A percentile compares a stretch with the other conserved stretches of the same genome.
These are phyloP conservation scores for Rhimphoctona megacephalus DNA, from an alignment of 2,888 invertebrate species.

Conservation along the genomic window DNA sequence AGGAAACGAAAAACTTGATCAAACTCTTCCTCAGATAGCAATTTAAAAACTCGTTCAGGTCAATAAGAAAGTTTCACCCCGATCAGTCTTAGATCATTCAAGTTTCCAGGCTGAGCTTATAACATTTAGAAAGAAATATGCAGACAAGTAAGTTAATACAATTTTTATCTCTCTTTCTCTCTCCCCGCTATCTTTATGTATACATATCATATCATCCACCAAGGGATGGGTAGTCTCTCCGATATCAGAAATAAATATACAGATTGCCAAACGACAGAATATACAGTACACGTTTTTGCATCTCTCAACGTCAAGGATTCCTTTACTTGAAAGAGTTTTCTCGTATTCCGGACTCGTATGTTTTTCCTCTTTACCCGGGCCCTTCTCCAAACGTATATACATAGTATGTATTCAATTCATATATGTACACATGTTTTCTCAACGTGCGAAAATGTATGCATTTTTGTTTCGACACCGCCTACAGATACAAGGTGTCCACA, in stretches of 20 bases:
- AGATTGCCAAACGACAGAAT: constrained; percentile 58
- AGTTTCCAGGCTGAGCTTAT: constrained; percentile 49
- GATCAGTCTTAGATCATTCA: constrained; percentile 36
- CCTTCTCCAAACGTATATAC: neutral
- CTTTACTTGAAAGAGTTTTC: constrained; percentile 53
- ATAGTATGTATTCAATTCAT: neutral
- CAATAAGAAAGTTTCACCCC: constrained; percentile 31
- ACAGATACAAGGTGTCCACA: neutral
- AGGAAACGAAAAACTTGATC: constrained; percentile 52
- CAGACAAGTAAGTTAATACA: constrained; percentile 24
- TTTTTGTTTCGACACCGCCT: constrained; percentile 20
- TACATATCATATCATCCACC: constrained; percentile 23
- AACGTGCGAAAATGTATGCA: constrained; percentile 58
- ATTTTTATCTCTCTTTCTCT: constrained; percentile 27
- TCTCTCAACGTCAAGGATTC: constrained; percentile 62
- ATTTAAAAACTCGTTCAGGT: constrained; percentile 61
- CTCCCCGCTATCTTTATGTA: neutral
- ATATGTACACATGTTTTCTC: constrained; percentile 3
- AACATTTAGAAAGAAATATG: constrained; percentile 44
- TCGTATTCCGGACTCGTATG: constrained; percentile 66
- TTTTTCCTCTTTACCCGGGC: constrained; percentile 54
- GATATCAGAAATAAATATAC: constrained; percentile 66
- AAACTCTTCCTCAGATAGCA: constrained; percentile 55
- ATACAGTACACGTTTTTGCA: constrained; percentile 64
- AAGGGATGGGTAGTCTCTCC: constrained; percentile 19